Evolutionary conservation across 2,888 invertebrate genomes (phyloP).

Genomic region (Synergus gifuensis): DNA sequence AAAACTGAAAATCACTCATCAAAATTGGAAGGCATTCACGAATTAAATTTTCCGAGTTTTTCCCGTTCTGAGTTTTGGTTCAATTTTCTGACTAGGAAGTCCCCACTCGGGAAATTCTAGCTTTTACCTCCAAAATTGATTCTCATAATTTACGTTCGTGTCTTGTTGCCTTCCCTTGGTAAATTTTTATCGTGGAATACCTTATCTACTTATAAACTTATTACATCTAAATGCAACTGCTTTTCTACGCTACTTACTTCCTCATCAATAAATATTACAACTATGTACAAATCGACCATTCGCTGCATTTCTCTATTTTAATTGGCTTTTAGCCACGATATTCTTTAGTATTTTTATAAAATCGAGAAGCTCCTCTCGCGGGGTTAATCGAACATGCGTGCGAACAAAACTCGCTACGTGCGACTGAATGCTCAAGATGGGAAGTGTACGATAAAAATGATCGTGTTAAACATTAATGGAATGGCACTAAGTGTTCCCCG

Average conservation of each 20-base stretch:
- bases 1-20: not conserved
- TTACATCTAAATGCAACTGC: constrained; percentile 62
- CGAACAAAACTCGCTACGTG: constrained; percentile 31
- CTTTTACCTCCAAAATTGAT: constrained; percentile 19
- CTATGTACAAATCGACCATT: constrained; percentile 70
- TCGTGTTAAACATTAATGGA: constrained; percentile 59
- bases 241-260: constrained; percentile 62
- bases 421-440: constrained; percentile 29
- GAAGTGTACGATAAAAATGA: constrained; percentile 24
- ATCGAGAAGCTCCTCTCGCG: constrained; percentile 21
- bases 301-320: constrained; percentile 44
- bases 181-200: constrained; percentile 47
- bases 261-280: constrained; percentile 76
- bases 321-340: constrained; percentile 42
- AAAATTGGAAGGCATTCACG: not conserved
- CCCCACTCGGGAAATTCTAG: constrained; percentile 52
- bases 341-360: constrained; percentile 48
- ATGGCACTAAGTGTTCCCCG: constrained; percentile 60
- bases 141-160: constrained; percentile 40
- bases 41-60: not conserved
- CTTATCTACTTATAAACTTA: constrained; percentile 64
- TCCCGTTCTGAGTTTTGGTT: constrained; percentile 22
- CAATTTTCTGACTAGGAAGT: constrained; percentile 70
- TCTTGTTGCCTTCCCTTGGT: constrained; percentile 19
- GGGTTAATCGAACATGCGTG: constrained; percentile 38